Evolutionary conservation across 2,797 vertebrate genomes (phyloP), one percentile per base, ranked within the genome.

Genomic region (Allobates femoralis): DNA sequence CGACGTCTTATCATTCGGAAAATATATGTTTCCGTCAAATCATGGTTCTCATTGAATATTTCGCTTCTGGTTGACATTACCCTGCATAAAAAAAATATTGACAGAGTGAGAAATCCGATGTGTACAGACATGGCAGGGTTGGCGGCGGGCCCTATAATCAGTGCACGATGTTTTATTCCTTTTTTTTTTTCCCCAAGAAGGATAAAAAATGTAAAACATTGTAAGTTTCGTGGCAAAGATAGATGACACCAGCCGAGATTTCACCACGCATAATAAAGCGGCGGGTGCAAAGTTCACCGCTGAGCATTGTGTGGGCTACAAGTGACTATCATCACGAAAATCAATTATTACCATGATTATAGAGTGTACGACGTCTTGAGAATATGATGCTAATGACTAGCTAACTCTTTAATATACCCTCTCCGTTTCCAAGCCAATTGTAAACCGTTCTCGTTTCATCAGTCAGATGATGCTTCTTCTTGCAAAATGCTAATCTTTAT

Each of bases 271-370:
- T 90, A 90, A 93, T 88, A 90, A 92, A 91, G 81, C 89, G 51
- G 74, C 34, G 56, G 89, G 89, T 89, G 84, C 90, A 91, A 92
- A 93, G 91, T 92, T 93, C 90, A 92, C 80, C 81, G 74, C 87
- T 89, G 89, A 89, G 90, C 90, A 89, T 87, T 89, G 89, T 91
- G 84, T 80, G 79, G 89, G 88, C 85, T 92, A 81, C 85, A 89
- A 90, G 89, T 89, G 89, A 91, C 87, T 92, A 90, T 86, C 89
- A 91, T 89, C 86, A 51, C 90, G 89, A 87, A 71, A 89, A 90
- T 92, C 91, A 91, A 77, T 92, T 91, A 90, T 91, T 90, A 90
- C 91, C 86, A 85, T 89, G 88, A 90, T 91, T 90, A 89, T 87
- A 89, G 88, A 86, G 67, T 87, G 88, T 80, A 87, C 87, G 79